Percentiles rank a stretch among this genome's conserved stretches.
Conservation (phyloP, 2,797 vertebrate genomes). For the Schizopygopsis malacanthus region DNA sequence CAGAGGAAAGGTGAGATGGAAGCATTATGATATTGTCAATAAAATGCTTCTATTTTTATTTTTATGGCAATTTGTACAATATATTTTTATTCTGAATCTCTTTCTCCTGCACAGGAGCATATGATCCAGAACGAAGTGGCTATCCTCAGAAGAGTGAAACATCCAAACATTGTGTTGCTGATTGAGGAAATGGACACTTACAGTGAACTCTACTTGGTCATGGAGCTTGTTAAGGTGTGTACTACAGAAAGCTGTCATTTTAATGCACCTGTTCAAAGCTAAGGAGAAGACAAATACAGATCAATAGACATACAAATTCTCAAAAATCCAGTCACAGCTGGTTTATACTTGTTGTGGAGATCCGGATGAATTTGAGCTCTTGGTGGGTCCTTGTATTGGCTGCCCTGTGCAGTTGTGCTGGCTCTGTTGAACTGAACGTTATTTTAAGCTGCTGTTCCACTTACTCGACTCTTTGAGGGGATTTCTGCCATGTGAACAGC, state of each 20-base stretch:
- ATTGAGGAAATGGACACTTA: constrained; percentile 97
- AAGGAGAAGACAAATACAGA: background rate
- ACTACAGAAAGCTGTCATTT: background rate
- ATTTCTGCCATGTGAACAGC: constrained; percentile 38
- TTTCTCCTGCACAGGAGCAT: constrained; percentile 83
- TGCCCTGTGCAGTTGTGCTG: constrained; percentile 36
- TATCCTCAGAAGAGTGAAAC: constrained; percentile 94
- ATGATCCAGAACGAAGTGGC: constrained; percentile 98
- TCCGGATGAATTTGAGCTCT: background rate
- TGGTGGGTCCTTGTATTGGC: constrained; percentile 7
- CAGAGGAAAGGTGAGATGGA: constrained; percentile 88
- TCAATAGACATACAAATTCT: background rate
- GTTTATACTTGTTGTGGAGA: background rate
- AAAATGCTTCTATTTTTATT: background rate
- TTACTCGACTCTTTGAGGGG: constrained; percentile 69
- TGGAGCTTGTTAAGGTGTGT: constrained; percentile 94
- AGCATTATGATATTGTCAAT: background rate
- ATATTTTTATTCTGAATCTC: background rate
- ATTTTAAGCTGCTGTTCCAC: constrained; percentile 78
- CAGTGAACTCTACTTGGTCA: constrained; percentile 92
- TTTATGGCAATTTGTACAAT: background rate
- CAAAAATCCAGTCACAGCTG: background rate
- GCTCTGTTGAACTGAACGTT: constrained; percentile 58
- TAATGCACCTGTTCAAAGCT: background rate
- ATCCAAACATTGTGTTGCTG: constrained; percentile 96